phyloP scores from a whole-genome alignment of 2,113 vertebrate genomes.

The Turdus rufiventris region DNA sequence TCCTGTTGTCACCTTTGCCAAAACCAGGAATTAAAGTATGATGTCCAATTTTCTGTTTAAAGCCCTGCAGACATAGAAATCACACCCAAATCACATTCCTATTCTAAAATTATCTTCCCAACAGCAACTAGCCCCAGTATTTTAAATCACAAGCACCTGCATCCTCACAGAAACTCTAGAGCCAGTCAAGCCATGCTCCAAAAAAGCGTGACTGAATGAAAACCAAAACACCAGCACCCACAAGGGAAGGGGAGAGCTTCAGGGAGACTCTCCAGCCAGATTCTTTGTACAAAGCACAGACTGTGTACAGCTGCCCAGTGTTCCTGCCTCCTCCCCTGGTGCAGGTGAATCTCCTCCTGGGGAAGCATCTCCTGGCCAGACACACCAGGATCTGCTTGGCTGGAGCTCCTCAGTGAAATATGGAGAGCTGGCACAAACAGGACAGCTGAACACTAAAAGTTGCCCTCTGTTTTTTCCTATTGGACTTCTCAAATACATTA shows the following conservation, averaged over 20 bases:
- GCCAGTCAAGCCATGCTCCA: rapidly evolving
- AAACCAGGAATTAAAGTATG: rapidly evolving
- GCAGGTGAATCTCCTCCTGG: not conserved
- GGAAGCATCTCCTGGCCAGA: not conserved
- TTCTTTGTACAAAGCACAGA: not conserved
- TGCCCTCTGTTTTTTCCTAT: not conserved
- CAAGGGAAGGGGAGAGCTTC: not conserved
- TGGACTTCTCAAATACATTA: not conserved
- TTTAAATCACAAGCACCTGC: not conserved
- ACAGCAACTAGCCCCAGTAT: not conserved
- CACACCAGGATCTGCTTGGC: not conserved
- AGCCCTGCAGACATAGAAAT: not conserved
- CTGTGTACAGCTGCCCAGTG: not conserved
- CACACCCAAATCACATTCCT: not conserved
- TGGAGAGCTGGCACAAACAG: not conserved
- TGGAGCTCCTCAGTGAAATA: not conserved
- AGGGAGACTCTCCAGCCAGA: not conserved
- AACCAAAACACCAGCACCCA: not conserved
- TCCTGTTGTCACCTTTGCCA: not conserved
- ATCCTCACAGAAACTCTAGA: not conserved
- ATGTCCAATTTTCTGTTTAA: not conserved
- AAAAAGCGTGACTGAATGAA: not conserved
- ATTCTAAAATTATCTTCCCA: not conserved
- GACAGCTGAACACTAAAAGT: not conserved
- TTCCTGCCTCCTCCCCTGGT: not conserved